A percentile compares a stretch with the other conserved stretches of the same genome.
These are phyloP conservation scores for Phainopepla nitens DNA, from an alignment of 2,113 vertebrate genomes.

Conservation along the genomic window DNA sequence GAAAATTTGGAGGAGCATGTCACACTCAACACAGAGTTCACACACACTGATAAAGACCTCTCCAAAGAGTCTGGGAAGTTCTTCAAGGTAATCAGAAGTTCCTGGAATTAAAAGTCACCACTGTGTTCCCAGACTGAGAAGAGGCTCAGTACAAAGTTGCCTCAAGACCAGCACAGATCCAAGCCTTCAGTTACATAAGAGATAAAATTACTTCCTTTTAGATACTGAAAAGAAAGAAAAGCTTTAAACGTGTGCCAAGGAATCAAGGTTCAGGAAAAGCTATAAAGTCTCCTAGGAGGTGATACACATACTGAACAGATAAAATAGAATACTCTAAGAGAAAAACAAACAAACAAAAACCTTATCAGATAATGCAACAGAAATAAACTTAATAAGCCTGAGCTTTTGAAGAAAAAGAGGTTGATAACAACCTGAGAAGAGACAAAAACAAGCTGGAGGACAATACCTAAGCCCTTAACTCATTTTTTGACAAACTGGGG, in stretches of 20 bases:
- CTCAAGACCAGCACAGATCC: background rate
- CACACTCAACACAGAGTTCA: background rate
- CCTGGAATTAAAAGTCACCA: background rate
- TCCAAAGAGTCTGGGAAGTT: background rate
- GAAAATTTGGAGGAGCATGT: background rate
- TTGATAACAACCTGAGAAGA: background rate
- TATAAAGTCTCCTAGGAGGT: background rate
- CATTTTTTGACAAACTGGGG: background rate
- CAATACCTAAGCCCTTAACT: background rate
- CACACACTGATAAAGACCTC: background rate
- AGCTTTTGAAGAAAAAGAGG: background rate
- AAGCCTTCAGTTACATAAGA: rapidly evolving
- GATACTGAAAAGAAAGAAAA: background rate
- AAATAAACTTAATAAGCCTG: background rate
- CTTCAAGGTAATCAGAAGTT: background rate
- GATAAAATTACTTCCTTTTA: background rate
- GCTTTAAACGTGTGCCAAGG: background rate
- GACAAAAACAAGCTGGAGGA: background rate
- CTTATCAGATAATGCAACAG: background rate
- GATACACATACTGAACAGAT: background rate
- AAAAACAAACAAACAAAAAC: no score
- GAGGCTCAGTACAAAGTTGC: background rate
- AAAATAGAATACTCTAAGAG: background rate
- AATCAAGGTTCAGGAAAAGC: background rate
- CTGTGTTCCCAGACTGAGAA: background rate